These are phyloP conservation scores for Chaetodon trifasciatus DNA, from an alignment of 2,797 vertebrate species.

Conservation along the genomic window DNA sequence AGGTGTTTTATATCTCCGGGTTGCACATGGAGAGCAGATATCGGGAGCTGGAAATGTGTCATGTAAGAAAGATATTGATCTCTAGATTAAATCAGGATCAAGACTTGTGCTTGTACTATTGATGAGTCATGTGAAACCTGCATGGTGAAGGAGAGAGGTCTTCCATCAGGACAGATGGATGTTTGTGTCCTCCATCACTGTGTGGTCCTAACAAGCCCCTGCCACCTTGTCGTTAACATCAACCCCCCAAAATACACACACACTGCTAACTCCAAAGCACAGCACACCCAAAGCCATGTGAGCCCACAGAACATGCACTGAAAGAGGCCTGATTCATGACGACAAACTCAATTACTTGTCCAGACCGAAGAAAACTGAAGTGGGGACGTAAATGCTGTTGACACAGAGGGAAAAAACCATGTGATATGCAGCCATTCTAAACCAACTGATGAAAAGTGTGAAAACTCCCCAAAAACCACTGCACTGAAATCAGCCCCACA, in stretches of 20 bases:
- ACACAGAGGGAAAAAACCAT: neutral
- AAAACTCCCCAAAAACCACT: neutral
- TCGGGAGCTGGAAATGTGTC: constrained; percentile 32
- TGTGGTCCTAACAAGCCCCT: constrained; percentile 49
- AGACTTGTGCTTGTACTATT: constrained; percentile 41
- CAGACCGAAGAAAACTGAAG: neutral
- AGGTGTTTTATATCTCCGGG: neutral
- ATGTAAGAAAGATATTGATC: constrained; percentile 46
- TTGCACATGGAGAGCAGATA: neutral
- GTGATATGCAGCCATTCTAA: neutral
- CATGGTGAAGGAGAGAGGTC: neutral
- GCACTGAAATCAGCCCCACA: neutral
- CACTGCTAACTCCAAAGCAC: neutral
- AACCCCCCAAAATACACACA: neutral
- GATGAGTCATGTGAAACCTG: constrained; percentile 42
- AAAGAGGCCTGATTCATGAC: neutral
- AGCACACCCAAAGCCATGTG: neutral
- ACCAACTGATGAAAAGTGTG: neutral
- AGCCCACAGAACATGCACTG: neutral
- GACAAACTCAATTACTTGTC: constrained; percentile 40
- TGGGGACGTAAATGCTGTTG: neutral
- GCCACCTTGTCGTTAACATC: constrained; percentile 17
- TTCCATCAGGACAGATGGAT: constrained; percentile 18
- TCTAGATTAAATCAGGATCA: constrained; percentile 48
- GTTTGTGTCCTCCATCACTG: constrained; percentile 48